phyloP scores from a whole-genome alignment of 2,888 invertebrate genomes.

The Pandemis cinnamomeana region DNA sequence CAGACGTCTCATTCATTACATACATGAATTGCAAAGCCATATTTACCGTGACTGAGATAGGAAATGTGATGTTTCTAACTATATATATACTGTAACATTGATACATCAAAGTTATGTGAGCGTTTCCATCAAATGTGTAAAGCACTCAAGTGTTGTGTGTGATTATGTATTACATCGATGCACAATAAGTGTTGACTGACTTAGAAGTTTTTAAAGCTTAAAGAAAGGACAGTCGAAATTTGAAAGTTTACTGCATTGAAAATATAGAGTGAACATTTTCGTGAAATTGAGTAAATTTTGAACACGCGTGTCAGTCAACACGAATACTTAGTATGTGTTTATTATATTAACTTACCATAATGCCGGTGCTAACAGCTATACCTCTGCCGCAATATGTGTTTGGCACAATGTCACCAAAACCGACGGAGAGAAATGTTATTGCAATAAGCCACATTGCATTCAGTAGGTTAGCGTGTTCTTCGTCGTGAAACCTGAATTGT shows the following conservation, averaged over 20 bases:
- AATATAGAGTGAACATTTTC: conserved; percentile 38
- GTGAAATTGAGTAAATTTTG: conserved; percentile 29
- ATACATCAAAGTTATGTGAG: conserved; percentile 66
- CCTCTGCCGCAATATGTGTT: conserved; percentile 99
- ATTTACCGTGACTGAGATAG: conserved; percentile 21
- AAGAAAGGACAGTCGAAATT: conserved; percentile 18
- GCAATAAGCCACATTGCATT: conserved; percentile 99
- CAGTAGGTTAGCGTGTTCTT: conserved; percentile 98
- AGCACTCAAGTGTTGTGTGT: conserved; percentile 72
- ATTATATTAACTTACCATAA: conserved; percentile 94
- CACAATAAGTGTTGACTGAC: conserved; percentile 76
- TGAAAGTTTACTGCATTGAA: conserved; percentile 38
- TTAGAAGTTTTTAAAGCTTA: conserved; percentile 40
- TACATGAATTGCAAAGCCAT: conserved; percentile 26
- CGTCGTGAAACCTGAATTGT: conserved; percentile 96
- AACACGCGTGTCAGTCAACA: conserved; percentile 75
- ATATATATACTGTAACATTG: conserved; percentile 46
- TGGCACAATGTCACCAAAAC: conserved; percentile 99
- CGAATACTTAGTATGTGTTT: conserved; percentile 63
- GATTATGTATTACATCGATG: conserved; percentile 67
- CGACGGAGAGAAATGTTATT: conserved; percentile 99
- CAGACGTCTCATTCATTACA: conserved; percentile 27
- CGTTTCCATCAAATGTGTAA: conserved; percentile 60
- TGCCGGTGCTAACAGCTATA: conserved; percentile 99
- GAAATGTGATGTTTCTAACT: conserved; percentile 22